Evolutionary conservation across 2,113 vertebrate genomes (phyloP).

Genomic region (Chrysemys picta): DNA sequence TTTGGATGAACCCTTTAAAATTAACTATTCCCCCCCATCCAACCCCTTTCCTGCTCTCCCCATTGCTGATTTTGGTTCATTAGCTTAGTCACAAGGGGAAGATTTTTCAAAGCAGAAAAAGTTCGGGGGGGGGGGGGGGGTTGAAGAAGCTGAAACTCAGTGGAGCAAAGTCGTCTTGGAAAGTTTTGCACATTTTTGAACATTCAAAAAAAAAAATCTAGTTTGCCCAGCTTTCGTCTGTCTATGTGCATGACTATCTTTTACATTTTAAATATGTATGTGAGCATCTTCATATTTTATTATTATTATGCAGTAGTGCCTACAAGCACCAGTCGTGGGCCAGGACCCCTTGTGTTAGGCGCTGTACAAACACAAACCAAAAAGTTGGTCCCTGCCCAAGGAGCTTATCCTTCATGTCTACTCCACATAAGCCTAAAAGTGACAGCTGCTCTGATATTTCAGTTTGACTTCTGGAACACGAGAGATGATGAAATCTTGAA

Average conservation of each 20-base stretch:
- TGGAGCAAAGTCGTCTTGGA: background rate
- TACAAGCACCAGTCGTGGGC: background rate
- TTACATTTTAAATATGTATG: background rate
- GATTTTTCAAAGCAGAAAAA: background rate
- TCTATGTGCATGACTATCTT: background rate
- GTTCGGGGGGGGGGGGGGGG: background rate
- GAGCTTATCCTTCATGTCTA: background rate
- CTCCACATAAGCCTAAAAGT: background rate
- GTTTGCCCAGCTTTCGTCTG: background rate
- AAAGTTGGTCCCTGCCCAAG: background rate
- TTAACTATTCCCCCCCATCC: background rate
- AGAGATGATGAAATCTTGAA: background rate
- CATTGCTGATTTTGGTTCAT: background rate
- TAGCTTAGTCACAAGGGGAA: background rate
- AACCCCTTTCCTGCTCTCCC: background rate
- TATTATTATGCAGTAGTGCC: background rate
- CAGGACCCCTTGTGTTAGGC: background rate
- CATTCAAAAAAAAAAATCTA: too few relatives aligned
- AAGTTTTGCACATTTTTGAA: background rate
- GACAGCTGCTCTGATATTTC: background rate
- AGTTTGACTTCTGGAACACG: background rate
- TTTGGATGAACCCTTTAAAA: background rate
- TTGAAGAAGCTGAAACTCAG: background rate
- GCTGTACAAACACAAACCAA: background rate
- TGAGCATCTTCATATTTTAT: background rate